Percentiles rank a stretch among this genome's conserved stretches.
These are phyloP conservation scores for Heliconius hewitsoni DNA, from an alignment of 1,140 invertebrate species.

Conservation along the genomic window DNA sequence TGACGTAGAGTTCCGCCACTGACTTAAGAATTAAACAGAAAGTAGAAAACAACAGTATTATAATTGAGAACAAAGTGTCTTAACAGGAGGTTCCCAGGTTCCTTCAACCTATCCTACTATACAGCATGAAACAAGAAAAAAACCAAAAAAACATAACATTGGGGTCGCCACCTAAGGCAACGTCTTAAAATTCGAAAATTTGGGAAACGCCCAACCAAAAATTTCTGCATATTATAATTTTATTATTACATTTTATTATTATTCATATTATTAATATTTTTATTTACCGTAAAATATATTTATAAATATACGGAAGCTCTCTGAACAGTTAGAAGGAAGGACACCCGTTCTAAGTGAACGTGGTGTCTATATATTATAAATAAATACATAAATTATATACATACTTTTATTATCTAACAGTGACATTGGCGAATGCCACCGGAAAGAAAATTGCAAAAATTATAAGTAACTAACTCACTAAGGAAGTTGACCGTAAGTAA, in stretches of 20 bases:
- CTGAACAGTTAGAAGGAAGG: background rate
- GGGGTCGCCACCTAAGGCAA: too few relatives aligned
- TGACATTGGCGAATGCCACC: background rate
- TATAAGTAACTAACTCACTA: background rate
- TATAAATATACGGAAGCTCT: background rate
- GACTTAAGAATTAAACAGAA: too few relatives aligned
- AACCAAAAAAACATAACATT: too few relatives aligned
- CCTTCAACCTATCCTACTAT: too few relatives aligned
- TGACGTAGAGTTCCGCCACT: too few relatives aligned
- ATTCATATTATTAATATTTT: background rate
- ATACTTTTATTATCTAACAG: background rate
- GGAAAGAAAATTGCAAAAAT: slow-evolving; percentile 1
- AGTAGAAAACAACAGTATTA: too few relatives aligned
- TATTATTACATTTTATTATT: background rate
- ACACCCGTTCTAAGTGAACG: background rate
- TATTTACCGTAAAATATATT: background rate
- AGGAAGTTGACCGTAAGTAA: background rate
- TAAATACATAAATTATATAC: background rate
- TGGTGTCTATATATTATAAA: background rate
- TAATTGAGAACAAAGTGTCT: too few relatives aligned
- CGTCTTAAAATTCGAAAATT: too few relatives aligned
- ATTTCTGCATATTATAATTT: background rate
- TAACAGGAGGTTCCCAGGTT: too few relatives aligned
- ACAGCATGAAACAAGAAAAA: too few relatives aligned
- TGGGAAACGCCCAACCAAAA: background rate